Evolutionary conservation across 2,797 vertebrate species (phyloP), one percentile per base, ranked within the genome.

Genomic region (Synaphobranchus kaupii): DNA sequence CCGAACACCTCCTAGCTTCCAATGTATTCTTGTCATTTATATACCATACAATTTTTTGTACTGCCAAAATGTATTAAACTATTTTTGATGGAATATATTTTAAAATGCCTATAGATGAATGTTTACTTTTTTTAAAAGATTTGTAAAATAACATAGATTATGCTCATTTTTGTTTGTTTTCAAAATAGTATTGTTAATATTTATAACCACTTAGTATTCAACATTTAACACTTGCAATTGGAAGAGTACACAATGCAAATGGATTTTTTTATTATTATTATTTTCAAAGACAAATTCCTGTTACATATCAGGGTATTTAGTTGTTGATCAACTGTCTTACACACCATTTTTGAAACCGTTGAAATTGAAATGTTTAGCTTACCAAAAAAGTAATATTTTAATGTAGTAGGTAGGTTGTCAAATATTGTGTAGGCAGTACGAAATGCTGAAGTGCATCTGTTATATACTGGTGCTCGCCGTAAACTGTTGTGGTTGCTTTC

Each of bases 21-120:
- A 34, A 78, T 52, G 25, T 63, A 71, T 78, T 86, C n/a, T 58
- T 81, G 85, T 81, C 73, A 63, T 86, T 86, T 86, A 44, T 86
- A 81, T 80, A 81, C 78, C 56, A 71, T 85, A 73, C 84, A 47
- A 39, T 85, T 86, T 86, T 80, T 86, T 86, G 71, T 86, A 87
- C 80, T 58, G 34, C 34, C 85, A 83, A 87, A 87, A 60, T 68
- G 44, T 68, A 56, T 83, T 47, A 15, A 83, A 87, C 81, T 87
- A 83, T 87, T 87, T 87, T 87, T 83, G 81, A 86, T 86, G 71
- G 52, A 86, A 44, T 83, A 87, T 83, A 66, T 87, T 87, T 87
- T 87, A 12, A 83, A 83, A 83, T 87, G 78, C 85, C 85, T 80
- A 3, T 0, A 1, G 4, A 84, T 0, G 88, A 73, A 63, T 56